These are phyloP conservation scores for Amblyteles armatorius DNA, from an alignment of 2,888 invertebrate genomes.

Conservation along the genomic window DNA sequence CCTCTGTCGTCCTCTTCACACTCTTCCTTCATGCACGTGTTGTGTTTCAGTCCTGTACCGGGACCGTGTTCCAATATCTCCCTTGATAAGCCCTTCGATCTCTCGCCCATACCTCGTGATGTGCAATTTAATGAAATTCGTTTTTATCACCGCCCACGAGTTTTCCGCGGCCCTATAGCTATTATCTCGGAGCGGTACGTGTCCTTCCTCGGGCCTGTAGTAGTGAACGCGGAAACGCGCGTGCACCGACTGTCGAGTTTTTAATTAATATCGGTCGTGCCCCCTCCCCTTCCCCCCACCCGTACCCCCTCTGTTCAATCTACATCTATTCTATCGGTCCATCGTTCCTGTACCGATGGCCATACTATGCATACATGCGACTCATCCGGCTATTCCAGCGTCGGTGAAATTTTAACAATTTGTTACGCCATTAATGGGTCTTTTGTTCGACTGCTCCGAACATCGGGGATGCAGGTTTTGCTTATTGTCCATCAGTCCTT, in stretches of 20 bases:
- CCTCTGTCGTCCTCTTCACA: not conserved
- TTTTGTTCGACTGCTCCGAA: not conserved
- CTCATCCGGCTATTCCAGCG: not conserved
- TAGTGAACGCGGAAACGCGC: conserved; percentile 24
- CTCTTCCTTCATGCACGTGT: not conserved
- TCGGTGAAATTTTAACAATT: conserved; percentile 29
- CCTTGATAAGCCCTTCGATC: conserved; percentile 34
- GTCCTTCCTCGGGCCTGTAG: conserved; percentile 24
- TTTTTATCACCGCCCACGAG: conserved; percentile 17
- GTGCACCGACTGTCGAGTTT: conserved; percentile 48
- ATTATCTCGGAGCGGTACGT: conserved; percentile 36
- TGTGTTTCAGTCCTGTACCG: not conserved
- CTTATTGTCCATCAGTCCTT: not conserved
- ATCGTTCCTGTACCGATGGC: not conserved
- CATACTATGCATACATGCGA: not conserved
- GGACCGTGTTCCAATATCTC: conserved; percentile 18
- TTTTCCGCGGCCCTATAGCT: conserved; percentile 23
- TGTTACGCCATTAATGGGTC: conserved; percentile 1
- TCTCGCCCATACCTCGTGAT: conserved; percentile 42
- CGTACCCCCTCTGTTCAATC: not conserved
- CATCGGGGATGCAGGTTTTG: not conserved
- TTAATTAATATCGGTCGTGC: conserved; percentile 62
- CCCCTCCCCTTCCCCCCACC: not conserved
- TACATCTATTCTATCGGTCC: conserved; percentile 29
- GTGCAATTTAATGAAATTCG: conserved; percentile 57